Conservation (phyloP, 2,888 invertebrate genomes). For the Adela reaumurella region DNA sequence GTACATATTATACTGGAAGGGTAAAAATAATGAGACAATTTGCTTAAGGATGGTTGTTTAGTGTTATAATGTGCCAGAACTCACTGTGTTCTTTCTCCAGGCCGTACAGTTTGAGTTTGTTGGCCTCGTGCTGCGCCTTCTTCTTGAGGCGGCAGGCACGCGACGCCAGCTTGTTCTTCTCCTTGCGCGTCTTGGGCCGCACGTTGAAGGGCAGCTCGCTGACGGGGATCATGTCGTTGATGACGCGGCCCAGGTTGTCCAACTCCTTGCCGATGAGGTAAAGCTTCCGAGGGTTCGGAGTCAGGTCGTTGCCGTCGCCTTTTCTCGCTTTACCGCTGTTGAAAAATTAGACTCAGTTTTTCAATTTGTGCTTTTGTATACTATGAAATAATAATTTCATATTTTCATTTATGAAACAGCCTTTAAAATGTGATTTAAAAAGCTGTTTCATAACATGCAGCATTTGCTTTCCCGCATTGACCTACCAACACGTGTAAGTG, state of each 20-base stretch:
- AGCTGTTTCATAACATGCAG: no score
- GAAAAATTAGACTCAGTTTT: not conserved
- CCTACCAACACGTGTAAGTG: no score
- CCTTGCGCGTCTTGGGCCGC: constrained; percentile 89
- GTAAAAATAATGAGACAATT: no score
- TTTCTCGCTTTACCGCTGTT: constrained; percentile 84
- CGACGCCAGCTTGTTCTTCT: constrained; percentile 96
- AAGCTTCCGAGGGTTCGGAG: constrained; percentile 90
- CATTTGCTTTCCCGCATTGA: no score
- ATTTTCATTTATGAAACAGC: no score
- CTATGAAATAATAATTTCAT: no score
- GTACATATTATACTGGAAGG: not conserved
- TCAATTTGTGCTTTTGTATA: no score
- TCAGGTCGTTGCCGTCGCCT: constrained; percentile 96
- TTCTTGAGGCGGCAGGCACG: constrained; percentile 96
- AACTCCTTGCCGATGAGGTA: constrained; percentile 88
- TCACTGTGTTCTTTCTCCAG: constrained; percentile 93
- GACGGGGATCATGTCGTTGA: constrained; percentile 94
- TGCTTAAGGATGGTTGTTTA: not conserved
- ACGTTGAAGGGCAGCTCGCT: constrained; percentile 88
- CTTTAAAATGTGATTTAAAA: no score
- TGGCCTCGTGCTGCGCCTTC: constrained; percentile 98
- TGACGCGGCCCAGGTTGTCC: constrained; percentile 84
- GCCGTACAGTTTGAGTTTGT: constrained; percentile 92
- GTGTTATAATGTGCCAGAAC: no score